Base-by-base conservation (phyloP, 2,888 invertebrate species). In the Schizotus pectinicornis region DNA sequence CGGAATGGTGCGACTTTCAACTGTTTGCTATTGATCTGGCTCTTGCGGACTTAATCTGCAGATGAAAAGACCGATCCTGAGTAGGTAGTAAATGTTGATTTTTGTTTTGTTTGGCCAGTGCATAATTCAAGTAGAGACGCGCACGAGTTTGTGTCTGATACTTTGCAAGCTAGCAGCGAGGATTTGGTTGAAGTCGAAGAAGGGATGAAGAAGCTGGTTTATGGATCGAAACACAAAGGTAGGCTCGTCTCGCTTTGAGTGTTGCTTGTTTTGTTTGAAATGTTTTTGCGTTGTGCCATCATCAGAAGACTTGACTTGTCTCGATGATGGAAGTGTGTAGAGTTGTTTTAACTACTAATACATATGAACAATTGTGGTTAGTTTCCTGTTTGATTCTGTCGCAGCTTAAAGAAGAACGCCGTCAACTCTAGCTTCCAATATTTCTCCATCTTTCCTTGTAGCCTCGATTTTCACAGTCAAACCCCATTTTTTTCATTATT, bases 121-220 rank as follows among this genome's bases (percentile, higher is more conserved):
- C 71, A 70, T 70, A 72, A 61, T 64, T 56, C 67, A 67, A 69
- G 60, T 67, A 71, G 73, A 67, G 73, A 73, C 63, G 81, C 83
- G 76, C 86, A 88, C 74, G 91, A 91, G 80, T 91, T 91, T 83
- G 86, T 90, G 71, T 90, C 90, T 72, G 91, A 91, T 79, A 84
- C 86, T 73, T 87, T 89, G 80, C 85, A 87, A 79, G 84, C 85
- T 65, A 84, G 84, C 71, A 83, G 82, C 68, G 84, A 84, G 70
- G 89, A 89, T 75, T 81, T 89, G 74, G 86, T 86, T 73, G 89
- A 91, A 79, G 89, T 89, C 61, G 86, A 87, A 73, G 88, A 89
- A 74, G 89, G 89, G 72, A 89, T 91, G 86, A 85, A 88, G 79
- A 87, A 87, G 78, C 82, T 91, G 65, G 87, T 85, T 52, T 77